A percentile compares a stretch with the other conserved stretches of the same genome.
Conservation (phyloP, 2,113 vertebrate genomes). For the Tichodroma muraria region DNA sequence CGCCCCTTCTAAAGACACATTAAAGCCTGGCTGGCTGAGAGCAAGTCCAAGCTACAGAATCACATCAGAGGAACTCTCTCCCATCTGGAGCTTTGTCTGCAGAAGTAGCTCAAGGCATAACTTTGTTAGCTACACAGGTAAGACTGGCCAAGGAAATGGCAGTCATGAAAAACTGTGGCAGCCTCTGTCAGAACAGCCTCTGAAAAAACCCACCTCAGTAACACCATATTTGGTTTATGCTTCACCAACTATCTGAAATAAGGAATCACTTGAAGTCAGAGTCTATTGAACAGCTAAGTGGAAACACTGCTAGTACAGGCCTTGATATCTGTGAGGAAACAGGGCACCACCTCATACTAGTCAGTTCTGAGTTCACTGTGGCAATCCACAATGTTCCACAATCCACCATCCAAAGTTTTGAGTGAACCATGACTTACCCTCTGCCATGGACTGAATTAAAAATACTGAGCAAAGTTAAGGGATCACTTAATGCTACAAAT, state of each 20-base stretch:
- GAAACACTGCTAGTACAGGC: background rate
- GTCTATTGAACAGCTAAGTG: background rate
- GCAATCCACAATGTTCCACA: no score
- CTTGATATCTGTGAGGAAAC: background rate
- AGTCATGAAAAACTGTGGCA: background rate
- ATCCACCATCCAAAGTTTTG: no score
- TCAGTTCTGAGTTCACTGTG: background rate
- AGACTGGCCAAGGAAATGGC: background rate
- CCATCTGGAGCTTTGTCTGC: background rate
- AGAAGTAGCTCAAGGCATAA: background rate
- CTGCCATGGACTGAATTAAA: background rate
- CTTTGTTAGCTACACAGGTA: fast-evolving
- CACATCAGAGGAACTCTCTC: background rate
- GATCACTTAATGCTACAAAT: background rate
- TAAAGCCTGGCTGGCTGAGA: background rate
- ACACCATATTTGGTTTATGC: background rate
- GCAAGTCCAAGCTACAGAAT: background rate
- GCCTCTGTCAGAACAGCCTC: background rate
- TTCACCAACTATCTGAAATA: background rate
- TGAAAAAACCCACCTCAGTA: background rate
- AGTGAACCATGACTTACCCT: background rate
- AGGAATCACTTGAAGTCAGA: background rate
- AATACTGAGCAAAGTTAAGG: background rate
- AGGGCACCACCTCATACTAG: background rate
- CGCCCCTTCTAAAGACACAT: background rate